These are phyloP conservation scores for Odocoileus hemionus DNA, from an alignment of 2,113 vertebrate genomes.

Conservation along the genomic window DNA sequence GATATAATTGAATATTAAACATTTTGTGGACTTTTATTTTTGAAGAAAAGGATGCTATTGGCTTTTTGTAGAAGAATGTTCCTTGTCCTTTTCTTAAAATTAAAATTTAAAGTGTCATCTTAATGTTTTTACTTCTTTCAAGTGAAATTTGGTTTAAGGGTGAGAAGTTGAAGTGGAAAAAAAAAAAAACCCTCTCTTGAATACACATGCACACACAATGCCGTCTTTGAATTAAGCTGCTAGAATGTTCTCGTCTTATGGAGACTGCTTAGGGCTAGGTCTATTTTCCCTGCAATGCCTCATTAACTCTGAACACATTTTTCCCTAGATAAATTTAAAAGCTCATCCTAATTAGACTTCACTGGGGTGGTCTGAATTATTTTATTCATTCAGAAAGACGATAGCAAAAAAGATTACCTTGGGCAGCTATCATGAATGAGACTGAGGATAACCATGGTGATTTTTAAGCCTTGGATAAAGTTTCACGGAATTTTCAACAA, in stretches of 20 bases:
- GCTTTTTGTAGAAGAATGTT: not conserved
- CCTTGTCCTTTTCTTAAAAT: not conserved
- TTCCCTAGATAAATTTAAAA: conserved; percentile 51
- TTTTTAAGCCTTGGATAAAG: conserved; percentile 1
- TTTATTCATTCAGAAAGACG: conserved; percentile 52
- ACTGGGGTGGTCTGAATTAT: conserved; percentile 43
- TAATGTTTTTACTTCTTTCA: not conserved
- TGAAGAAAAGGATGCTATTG: not conserved
- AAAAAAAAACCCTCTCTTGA: not conserved
- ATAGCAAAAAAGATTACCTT: not conserved
- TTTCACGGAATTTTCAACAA: not conserved
- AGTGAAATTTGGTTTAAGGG: conserved; percentile 1
- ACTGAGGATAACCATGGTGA: not conserved
- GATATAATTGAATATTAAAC: not conserved
- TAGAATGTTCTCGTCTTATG: not conserved
- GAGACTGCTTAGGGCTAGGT: not conserved
- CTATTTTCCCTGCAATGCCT: conserved; percentile 47
- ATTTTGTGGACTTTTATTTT: not conserved
- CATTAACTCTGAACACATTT: conserved; percentile 56
- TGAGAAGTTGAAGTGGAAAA: conserved; percentile 10
- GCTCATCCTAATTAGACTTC: conserved; percentile 55
- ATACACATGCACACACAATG: not conserved
- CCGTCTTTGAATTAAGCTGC: not conserved
- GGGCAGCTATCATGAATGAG: not conserved
- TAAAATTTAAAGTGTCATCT: not conserved